Evolutionary conservation across 1,140 invertebrate genomes (phyloP).

Genomic region (Portunus trituberculatus): DNA sequence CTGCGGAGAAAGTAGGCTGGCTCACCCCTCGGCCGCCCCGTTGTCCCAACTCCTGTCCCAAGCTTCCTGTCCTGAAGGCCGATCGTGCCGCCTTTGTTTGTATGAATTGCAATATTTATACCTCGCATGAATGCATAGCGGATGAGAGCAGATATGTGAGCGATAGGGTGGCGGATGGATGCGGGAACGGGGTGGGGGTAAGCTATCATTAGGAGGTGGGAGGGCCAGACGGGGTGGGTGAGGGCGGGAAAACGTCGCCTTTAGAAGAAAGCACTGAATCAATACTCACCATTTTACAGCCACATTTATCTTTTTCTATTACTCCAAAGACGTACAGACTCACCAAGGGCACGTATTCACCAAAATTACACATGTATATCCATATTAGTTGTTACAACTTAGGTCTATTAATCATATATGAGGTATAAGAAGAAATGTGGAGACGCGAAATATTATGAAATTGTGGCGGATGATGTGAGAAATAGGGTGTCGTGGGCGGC

Average conservation of each 20-base stretch:
- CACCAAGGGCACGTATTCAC: neutral
- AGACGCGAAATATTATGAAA: constrained; percentile 49
- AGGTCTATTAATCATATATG: neutral
- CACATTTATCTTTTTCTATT: neutral
- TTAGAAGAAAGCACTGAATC: constrained; percentile 53
- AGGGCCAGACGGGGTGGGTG: constrained; percentile 69
- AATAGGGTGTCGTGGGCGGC: constrained; percentile 63
- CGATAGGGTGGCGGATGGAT: neutral
- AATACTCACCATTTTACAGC: neutral
- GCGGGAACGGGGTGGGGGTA: constrained; percentile 23
- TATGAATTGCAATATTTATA: neutral
- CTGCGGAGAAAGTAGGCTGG: constrained; percentile 72
- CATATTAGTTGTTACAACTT: neutral
- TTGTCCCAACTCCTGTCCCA: neutral
- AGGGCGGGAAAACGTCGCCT: constrained; percentile 72
- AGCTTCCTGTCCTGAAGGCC: neutral
- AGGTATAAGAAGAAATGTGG: neutral
- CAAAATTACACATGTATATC: neutral
- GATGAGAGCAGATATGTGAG: neutral
- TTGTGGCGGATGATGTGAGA: neutral
- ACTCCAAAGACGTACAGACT: neutral
- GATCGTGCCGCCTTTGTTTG: neutral
- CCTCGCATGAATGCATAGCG: neutral
- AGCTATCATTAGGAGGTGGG: constrained; percentile 74
- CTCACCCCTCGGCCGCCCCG: constrained; percentile 59